These are phyloP conservation scores for Pterostichus madidus DNA, from an alignment of 2,888 invertebrate species.

Conservation along the genomic window DNA sequence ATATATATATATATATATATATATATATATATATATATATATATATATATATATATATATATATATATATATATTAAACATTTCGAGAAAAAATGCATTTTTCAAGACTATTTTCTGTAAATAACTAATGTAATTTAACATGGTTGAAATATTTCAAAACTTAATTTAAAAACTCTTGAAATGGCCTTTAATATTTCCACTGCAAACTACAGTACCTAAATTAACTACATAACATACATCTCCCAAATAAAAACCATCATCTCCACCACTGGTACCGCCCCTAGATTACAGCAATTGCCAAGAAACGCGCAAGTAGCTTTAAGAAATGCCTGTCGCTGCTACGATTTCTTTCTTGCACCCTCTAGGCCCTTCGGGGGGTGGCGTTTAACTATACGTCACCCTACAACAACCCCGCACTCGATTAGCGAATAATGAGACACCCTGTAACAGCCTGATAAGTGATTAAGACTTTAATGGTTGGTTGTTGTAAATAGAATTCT, in stretches of 20 bases:
- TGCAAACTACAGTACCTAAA: too few species aligned
- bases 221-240: background rate
- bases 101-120: too few species aligned
- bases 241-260: background rate
- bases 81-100: too few species aligned
- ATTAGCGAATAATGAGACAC: slow-evolving; percentile 42
- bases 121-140: too few species aligned
- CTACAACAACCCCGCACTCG: background rate
- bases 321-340: slow-evolving; percentile 1
- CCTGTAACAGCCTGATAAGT: slow-evolving; percentile 54
- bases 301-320: slow-evolving; percentile 15
- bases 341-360: slow-evolving; percentile 2
- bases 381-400: background rate
- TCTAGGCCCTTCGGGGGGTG: background rate
- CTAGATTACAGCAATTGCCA: slow-evolving; percentile 1
- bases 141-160: too few species aligned
- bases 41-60: too few species aligned
- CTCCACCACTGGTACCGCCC: background rate
- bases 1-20: too few species aligned
- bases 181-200: too few species aligned
- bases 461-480: slow-evolving; percentile 46
- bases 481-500: slow-evolving; percentile 38
- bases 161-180: too few species aligned
- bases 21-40: too few species aligned
- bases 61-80: too few species aligned